Conservation (phyloP, 2,113 vertebrate genomes). For the Rhinichthys klamathensis region DNA sequence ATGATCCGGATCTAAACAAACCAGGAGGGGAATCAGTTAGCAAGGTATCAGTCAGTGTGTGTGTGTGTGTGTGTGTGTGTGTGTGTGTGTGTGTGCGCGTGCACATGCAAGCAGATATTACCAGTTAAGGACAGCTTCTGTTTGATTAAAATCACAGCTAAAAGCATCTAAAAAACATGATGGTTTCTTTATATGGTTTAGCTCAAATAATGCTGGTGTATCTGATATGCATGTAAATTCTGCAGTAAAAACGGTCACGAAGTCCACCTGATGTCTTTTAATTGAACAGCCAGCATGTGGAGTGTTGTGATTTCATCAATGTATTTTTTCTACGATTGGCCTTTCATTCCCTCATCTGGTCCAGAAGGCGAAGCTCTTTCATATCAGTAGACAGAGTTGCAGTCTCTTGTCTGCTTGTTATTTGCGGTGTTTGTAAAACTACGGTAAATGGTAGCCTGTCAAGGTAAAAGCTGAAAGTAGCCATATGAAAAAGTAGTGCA, state of each 20-base stretch:
- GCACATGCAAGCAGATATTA: not conserved
- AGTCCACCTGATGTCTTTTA: not conserved
- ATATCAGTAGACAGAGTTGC: not conserved
- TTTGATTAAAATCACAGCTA: no score
- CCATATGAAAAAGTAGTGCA: not conserved
- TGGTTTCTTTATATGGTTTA: no score
- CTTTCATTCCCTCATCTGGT: not conserved
- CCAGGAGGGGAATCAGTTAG: slow-evolving; percentile 4
- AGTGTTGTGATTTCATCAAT: not conserved
- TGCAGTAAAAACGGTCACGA: no score
- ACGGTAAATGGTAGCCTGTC: not conserved
- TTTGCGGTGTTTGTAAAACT: not conserved
- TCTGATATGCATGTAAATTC: no score
- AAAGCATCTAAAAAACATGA: no score
- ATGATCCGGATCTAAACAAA: not conserved
- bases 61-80: not conserved
- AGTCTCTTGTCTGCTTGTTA: not conserved
- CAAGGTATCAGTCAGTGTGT: not conserved
- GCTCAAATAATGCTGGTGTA: no score
- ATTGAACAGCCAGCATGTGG: not conserved
- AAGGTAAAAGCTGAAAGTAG: not conserved
- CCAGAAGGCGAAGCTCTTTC: not conserved
- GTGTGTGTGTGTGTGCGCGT: not conserved
- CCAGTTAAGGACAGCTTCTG: not conserved
- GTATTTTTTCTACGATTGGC: not conserved